Evolutionary conservation across 2,888 invertebrate species (phyloP).

Genomic region (Halictus ligatus): DNA sequence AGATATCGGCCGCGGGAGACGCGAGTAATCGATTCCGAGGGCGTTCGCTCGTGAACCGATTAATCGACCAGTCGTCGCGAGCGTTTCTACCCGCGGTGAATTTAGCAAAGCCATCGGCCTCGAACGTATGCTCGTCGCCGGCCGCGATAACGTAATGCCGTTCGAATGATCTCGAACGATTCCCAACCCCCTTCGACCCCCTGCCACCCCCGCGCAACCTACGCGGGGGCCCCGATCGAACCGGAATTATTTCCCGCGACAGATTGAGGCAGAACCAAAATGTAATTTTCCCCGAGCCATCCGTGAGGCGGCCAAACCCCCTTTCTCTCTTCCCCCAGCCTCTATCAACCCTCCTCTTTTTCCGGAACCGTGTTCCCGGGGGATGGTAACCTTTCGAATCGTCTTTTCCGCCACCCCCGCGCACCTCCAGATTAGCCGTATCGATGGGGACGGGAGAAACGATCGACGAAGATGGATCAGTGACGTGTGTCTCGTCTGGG

Average conservation of each 20-base stretch:
- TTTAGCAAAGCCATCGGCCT: conserved; percentile 29
- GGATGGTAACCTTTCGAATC: not conserved
- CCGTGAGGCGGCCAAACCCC: conserved; percentile 22
- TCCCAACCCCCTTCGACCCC: not conserved
- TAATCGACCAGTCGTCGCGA: conserved; percentile 54
- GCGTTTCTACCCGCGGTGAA: conserved; percentile 34
- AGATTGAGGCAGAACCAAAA: conserved; percentile 67
- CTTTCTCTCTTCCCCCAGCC: not conserved
- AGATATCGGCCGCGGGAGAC: conserved; percentile 6
- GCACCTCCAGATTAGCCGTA: not conserved
- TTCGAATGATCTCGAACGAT: conserved; percentile 56
- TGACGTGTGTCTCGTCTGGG: not conserved
- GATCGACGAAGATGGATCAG: conserved; percentile 2
- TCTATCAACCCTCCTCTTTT: not conserved
- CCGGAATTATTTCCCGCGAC: conserved; percentile 67
- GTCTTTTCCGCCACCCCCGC: not conserved
- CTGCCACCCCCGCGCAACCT: not conserved
- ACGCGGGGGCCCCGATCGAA: conserved; percentile 39
- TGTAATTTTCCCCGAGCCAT: conserved; percentile 72
- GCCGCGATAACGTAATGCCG: conserved; percentile 60
- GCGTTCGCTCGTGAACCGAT: conserved; percentile 63
- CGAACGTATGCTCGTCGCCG: conserved; percentile 31
- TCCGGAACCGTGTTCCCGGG: conserved; percentile 31
- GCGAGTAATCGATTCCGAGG: conserved; percentile 42
- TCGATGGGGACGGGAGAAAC: not conserved